phyloP scores from a whole-genome alignment of 2,113 vertebrate genomes.

The Pangasianodon hypophthalmus region DNA sequence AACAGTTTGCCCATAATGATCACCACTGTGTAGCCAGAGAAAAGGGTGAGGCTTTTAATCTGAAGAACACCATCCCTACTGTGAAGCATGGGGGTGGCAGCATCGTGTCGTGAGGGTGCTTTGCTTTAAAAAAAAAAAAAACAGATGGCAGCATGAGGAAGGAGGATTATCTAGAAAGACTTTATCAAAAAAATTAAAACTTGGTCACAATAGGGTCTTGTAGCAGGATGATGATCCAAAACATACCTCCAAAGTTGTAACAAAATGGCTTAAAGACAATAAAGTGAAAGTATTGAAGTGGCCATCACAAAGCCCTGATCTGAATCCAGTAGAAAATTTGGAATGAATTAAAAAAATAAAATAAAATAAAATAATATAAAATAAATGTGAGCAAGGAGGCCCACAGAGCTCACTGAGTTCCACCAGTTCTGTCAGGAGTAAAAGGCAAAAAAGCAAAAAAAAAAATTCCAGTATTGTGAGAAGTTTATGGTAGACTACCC shows the following conservation, averaged over 20 bases:
- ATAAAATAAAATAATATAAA: no score
- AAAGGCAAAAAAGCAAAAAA: not conserved
- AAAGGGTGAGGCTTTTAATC: not conserved
- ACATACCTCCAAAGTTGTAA: no score
- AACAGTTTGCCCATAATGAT: not conserved
- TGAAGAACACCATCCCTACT: not conserved
- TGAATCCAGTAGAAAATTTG: no score
- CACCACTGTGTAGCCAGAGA: not conserved
- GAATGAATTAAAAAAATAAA: no score
- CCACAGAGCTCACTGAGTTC: not conserved
- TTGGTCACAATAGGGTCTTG: no score
- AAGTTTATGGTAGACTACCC: not conserved
- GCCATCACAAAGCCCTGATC: no score
- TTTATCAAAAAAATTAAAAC: no score
- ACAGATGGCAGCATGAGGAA: not conserved
- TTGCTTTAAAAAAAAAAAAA: not conserved
- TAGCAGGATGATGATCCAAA: no score
- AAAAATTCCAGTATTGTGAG: not conserved
- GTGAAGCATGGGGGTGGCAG: not conserved
- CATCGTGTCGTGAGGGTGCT: not conserved
- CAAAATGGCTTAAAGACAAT: no score
- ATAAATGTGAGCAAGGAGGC: no score
- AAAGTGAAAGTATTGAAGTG: not conserved
- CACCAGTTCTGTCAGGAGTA: not conserved
- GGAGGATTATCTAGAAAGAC: not conserved